A percentile compares a stretch with the other conserved stretches of the same genome.
phyloP scores from a whole-genome alignment of 2,113 vertebrate species.

The Orthochromis malagaraziensis region DNA sequence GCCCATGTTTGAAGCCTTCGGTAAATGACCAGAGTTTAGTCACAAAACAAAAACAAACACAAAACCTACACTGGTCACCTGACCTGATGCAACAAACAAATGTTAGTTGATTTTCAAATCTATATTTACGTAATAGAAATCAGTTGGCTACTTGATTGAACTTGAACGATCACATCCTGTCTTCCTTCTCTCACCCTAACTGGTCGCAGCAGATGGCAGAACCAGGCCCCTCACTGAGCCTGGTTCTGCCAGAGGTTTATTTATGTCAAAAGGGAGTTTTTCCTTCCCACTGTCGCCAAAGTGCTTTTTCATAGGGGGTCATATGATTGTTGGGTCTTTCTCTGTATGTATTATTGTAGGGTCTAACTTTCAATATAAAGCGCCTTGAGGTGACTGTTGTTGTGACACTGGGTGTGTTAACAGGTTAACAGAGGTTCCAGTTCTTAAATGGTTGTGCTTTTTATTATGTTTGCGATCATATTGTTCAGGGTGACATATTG shows the following conservation, averaged over 20 bases:
- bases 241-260: background rate
- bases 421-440: background rate
- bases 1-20: background rate
- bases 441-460: background rate
- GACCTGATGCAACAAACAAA: fast-evolving
- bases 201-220: background rate
- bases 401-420: background rate
- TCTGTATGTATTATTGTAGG: background rate
- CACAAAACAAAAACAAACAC: background rate
- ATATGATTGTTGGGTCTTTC: background rate
- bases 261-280: background rate
- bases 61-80: background rate
- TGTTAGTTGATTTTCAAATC: background rate
- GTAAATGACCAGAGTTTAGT: background rate
- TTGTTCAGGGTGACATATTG: background rate
- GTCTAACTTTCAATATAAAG: background rate
- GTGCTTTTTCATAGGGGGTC: background rate
- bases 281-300: background rate
- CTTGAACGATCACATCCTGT: background rate
- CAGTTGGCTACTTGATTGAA: background rate
- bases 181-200: background rate
- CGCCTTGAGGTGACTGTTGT: background rate
- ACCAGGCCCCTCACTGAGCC: background rate
- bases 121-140: background rate
- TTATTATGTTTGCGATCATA: background rate